phyloP scores from a whole-genome alignment of 2,888 invertebrate genomes.

The Phlogophora meticulosa region DNA sequence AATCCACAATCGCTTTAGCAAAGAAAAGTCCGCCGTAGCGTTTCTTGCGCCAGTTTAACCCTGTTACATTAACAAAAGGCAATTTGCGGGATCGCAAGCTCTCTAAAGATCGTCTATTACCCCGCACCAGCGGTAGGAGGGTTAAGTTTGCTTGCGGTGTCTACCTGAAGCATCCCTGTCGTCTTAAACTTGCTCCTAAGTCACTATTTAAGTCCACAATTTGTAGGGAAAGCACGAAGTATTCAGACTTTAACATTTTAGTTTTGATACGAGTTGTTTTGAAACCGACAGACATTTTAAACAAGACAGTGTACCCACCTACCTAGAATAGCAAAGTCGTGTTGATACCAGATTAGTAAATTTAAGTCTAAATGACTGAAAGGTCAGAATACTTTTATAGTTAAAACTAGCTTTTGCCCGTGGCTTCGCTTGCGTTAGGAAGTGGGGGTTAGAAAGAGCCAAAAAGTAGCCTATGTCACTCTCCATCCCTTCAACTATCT shows the following conservation, averaged over 20 bases:
- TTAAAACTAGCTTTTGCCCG: too few relatives aligned
- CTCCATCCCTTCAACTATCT: too few relatives aligned
- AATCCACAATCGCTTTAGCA: constrained; percentile 28
- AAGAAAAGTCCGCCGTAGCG: constrained; percentile 38
- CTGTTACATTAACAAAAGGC: constrained; percentile 59
- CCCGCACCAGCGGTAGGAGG: constrained; percentile 34
- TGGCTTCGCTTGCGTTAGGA: too few relatives aligned
- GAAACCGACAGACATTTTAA: constrained; percentile 12
- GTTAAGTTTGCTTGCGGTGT: constrained; percentile 62
- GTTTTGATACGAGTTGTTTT: constrained; percentile 36
- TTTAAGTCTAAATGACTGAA: too few relatives aligned
- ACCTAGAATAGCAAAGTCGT: background rate
- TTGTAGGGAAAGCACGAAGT: constrained; percentile 57
- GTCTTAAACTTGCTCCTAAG: constrained; percentile 52
- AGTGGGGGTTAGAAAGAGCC: too few relatives aligned
- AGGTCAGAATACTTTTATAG: too few relatives aligned
- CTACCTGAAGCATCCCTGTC: constrained; percentile 53
- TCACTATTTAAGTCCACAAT: constrained; percentile 57
- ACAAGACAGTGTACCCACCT: background rate
- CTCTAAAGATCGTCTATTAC: constrained; percentile 49
- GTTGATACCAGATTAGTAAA: background rate
- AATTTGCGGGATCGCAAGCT: constrained; percentile 54
- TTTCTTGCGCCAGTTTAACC: constrained; percentile 42
- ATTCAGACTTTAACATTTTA: constrained; percentile 46
- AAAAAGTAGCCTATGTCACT: too few relatives aligned